A percentile compares a stretch with the other conserved stretches of the same genome.
These are phyloP conservation scores for Platynereis dumerilii DNA, from an alignment of 2,888 invertebrate genomes.

Conservation along the genomic window DNA sequence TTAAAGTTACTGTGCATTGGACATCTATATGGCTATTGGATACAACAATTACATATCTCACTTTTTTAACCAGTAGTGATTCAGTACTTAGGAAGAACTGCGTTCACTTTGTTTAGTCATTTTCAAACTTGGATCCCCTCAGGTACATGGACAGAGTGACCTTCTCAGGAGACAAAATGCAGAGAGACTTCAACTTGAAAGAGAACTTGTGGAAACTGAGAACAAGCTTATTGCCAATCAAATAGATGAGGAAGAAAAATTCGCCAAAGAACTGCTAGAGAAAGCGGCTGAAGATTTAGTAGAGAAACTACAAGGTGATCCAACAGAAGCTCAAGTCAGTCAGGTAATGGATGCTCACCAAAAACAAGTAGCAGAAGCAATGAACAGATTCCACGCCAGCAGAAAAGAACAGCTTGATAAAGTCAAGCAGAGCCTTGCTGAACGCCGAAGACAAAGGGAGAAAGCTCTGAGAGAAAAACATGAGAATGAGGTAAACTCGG, in stretches of 20 bases:
- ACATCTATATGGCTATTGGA: too few species aligned
- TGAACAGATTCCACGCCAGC: conserved; percentile 43
- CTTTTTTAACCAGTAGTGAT: too few species aligned
- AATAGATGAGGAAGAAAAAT: conserved; percentile 45
- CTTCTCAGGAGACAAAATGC: conserved; percentile 52
- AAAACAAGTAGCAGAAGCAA: conserved; percentile 45
- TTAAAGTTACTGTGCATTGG: too few species aligned
- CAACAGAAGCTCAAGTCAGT: conserved; percentile 46
- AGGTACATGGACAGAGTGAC: conserved; percentile 39
- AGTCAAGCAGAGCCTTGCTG: conserved; percentile 49
- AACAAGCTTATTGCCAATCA: conserved; percentile 43
- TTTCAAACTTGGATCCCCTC: too few species aligned
- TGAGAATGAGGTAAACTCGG: conserved; percentile 44
- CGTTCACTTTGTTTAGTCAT: too few species aligned
- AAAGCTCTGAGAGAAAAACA: conserved; percentile 51
- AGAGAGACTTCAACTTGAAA: conserved; percentile 50
- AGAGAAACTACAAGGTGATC: conserved; percentile 46
- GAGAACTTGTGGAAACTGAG: conserved; percentile 52
- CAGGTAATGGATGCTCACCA: conserved; percentile 50
- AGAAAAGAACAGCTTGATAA: conserved; percentile 45
- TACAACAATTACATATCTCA: too few species aligned
- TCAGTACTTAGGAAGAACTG: too few species aligned
- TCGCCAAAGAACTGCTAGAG: conserved; percentile 42
- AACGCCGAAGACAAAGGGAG: conserved; percentile 47
- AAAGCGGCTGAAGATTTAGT: conserved; percentile 44